phyloP scores from a whole-genome alignment of 2,888 invertebrate species.

The Ditylenchus weischeri region DNA sequence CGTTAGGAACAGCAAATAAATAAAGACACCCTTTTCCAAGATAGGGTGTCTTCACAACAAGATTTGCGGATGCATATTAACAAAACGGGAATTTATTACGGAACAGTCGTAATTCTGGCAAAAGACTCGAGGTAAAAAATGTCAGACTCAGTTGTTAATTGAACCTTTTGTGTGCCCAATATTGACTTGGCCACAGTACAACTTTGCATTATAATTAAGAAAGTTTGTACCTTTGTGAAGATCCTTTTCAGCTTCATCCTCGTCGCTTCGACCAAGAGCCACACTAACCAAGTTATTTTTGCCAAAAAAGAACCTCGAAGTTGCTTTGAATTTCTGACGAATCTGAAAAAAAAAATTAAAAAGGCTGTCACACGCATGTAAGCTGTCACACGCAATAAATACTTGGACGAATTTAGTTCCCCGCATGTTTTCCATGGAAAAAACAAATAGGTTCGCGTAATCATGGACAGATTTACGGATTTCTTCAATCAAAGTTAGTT shows the following conservation, averaged over 20 bases:
- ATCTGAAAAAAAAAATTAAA: slow-evolving; percentile 38
- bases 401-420: slow-evolving; percentile 10
- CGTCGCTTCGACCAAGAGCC: slow-evolving; percentile 79
- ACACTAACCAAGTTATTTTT: slow-evolving; percentile 92
- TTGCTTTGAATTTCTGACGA: slow-evolving; percentile 53
- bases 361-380: no score
- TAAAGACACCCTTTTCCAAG: not conserved
- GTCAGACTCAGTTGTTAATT: no score
- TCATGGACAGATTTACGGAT: slow-evolving; percentile 76
- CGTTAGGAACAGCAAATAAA: no score
- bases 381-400: slow-evolving; percentile 9
- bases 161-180: no score
- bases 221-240: slow-evolving; percentile 4
- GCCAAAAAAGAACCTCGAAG: slow-evolving; percentile 81
- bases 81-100: no score
- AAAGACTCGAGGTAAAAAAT: no score
- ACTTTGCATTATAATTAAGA: no score
- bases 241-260: slow-evolving; percentile 66
- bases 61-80: no score
- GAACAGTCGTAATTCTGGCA: no score
- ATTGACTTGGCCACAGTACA: not conserved
- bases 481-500: slow-evolving; percentile 74
- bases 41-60: no score
- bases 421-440: slow-evolving; percentile 86
- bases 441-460: slow-evolving; percentile 81